Percentiles rank a stretch among this genome's conserved stretches.
Conservation (phyloP, 2,888 invertebrate genomes). For the Euphydryas editha region DNA sequence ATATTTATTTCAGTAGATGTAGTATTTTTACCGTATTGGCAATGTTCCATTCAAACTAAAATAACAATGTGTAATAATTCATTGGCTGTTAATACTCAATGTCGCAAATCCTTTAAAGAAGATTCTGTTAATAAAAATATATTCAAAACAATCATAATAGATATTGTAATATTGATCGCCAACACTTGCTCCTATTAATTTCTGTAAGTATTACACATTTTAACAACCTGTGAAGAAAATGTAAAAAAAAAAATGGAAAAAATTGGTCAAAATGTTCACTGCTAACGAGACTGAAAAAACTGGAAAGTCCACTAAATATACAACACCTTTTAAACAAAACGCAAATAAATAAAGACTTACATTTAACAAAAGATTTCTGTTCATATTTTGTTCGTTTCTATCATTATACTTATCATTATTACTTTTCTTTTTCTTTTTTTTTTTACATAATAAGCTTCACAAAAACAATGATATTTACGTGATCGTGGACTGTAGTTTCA, state of each 20-base stretch:
- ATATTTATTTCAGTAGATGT: slow-evolving; percentile 30
- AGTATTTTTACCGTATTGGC: slow-evolving; percentile 35
- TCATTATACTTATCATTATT: no score
- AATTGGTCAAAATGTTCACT: no score
- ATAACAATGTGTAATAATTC: slow-evolving; percentile 27
- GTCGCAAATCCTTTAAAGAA: slow-evolving; percentile 7
- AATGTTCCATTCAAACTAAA: slow-evolving; percentile 28
- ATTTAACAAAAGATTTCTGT: no score
- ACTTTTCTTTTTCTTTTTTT: no score
- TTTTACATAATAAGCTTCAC: no score
- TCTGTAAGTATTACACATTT: not conserved
- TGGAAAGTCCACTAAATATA: no score
- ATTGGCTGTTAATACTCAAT: slow-evolving; percentile 14
- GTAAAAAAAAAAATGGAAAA: no score
- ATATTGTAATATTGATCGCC: not conserved
- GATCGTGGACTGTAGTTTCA: no score
- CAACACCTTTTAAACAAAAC: not conserved
- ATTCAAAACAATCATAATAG: not conserved
- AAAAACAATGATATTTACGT: no score
- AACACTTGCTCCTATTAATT: not conserved
- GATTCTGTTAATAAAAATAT: not conserved
- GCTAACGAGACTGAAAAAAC: no score
- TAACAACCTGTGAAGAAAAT: not conserved
- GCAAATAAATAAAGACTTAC: no score
- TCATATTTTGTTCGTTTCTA: no score